Evolutionary conservation across 2,888 invertebrate species (phyloP), one percentile per base, ranked within the genome.

Genomic region (Polyommatus iphigenia): DNA sequence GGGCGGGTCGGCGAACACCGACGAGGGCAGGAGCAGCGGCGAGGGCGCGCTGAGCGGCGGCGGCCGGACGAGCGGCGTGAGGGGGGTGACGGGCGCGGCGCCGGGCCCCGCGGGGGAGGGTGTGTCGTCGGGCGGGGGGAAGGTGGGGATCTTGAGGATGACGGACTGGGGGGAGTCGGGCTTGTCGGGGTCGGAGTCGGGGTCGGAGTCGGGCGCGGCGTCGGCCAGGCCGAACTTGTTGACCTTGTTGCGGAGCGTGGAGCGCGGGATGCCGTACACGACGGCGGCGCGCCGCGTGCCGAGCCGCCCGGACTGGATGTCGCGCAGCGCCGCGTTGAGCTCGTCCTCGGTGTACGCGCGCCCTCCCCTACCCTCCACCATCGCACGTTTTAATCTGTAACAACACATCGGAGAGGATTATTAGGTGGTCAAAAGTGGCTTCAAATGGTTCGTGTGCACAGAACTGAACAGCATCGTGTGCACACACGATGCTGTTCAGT

Each of bases 311-410:
- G 97, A 97, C 90, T 98, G 97, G 87, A 99, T 98, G 91, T 99
- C 99, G 80, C 97, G 95, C 79, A 99, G 96, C n/a, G 99, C 99
- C 59, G 97, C 97, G 86, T 97, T 97, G 71, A 99, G 95, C 90
- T 99, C 99, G 85, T 98, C 98, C 84, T 99, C 98, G n/a, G 98
- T 98, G 95, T 99, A 99, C 78, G 97, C 96, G 82, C 97, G 95
- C 82, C 98, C 95, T 85, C 95, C 95, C 82, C 95, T 96, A 77
- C 87, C 83, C 2, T 92, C 93, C 2, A 85, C 76, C 18, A 83
- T 87, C 0, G 87, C 82, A n/a, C 93, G 90, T 81, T 91, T 93
- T 85, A 93, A 88, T 88, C 94, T 93, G 90, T 29, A 91, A 91
- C 90, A 91, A 91, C 62, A 46, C 15, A 75, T 73, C 24, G 2